These are phyloP conservation scores for Daubentonia madagascariensis DNA, from an alignment of 2,113 vertebrate genomes.

Conservation along the genomic window DNA sequence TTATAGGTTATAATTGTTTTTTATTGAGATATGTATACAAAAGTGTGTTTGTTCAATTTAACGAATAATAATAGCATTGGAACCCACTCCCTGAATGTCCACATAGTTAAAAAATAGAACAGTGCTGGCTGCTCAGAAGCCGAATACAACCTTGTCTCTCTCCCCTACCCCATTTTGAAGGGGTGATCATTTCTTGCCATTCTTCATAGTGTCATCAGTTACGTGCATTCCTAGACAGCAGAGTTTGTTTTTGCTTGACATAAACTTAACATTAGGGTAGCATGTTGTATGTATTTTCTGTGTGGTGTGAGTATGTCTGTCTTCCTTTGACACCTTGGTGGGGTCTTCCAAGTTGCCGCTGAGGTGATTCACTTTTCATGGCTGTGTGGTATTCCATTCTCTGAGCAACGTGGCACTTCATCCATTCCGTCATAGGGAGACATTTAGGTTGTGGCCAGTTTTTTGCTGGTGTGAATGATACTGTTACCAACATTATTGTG, in stretches of 20 bases:
- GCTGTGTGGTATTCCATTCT: fast-evolving
- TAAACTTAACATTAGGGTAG: fast-evolving
- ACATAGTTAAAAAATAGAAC: neutral
- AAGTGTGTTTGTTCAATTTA: neutral
- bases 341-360: neutral
- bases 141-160: neutral
- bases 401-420: neutral
- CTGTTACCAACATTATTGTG: no score
- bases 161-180: neutral
- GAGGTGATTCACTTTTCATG: neutral
- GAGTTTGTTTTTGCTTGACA: neutral
- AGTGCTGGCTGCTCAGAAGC: neutral
- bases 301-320: neutral
- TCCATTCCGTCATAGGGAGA: no score
- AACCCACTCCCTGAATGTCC: neutral
- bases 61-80: neutral
- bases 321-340: neutral
- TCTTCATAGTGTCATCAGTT: neutral
- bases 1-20: neutral
- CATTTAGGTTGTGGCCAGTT: neutral
- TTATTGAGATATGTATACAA: neutral
- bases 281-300: no score
- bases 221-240: no score
- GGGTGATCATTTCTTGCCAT: fast-evolving
- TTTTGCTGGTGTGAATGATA: neutral